Evolutionary conservation across 2,797 vertebrate genomes (phyloP), one percentile per base, ranked within the genome.

Genomic region (Gouania willdenowi): DNA sequence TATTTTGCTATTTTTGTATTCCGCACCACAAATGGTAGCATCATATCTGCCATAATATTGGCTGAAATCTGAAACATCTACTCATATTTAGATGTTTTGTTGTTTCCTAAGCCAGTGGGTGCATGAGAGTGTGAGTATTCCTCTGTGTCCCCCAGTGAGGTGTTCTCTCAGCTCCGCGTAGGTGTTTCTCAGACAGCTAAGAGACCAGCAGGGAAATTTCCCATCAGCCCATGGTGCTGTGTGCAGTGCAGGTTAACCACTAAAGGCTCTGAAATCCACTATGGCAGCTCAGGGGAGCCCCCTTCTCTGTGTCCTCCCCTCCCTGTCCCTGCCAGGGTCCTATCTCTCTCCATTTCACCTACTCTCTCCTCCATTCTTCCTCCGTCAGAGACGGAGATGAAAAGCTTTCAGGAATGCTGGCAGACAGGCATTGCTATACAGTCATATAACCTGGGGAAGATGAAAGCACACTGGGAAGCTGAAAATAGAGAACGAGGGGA

Each of bases 361-460:
- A 25, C 56, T 22, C 44, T 38, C 28, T 41, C 48, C 49, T 46
- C 41, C n/a, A 31, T 50, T 44, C 51, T 43, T 34, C 22, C 39
- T 58, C 70, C 52, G 63, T 75, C 37, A 53, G 58, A 81, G 79
- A n/a, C 53, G 50, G 64, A 78, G 79, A 87, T 87, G 82, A 85
- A 86, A 87, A 79, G 82, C 84, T 87, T 87, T 81, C 75, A 82
- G 82, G 81, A 87, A 84, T 77, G 65, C 79, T 81, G 82, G 77
- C 79, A 85, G 85, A 82, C 77, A 81, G 76, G 64, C 75, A 83
- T 72, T 76, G 78, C 77, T 85, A 85, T 83, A 84, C 77, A 75
- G 83, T 87, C 85, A 89, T 88, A 84, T 86, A 84, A 86, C 81
- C 83, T 85, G 78, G 68, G 67, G 77, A 81, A 84, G 82, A 84